Conservation (phyloP, 1,140 invertebrate species). For the Asobara japonica region DNA sequence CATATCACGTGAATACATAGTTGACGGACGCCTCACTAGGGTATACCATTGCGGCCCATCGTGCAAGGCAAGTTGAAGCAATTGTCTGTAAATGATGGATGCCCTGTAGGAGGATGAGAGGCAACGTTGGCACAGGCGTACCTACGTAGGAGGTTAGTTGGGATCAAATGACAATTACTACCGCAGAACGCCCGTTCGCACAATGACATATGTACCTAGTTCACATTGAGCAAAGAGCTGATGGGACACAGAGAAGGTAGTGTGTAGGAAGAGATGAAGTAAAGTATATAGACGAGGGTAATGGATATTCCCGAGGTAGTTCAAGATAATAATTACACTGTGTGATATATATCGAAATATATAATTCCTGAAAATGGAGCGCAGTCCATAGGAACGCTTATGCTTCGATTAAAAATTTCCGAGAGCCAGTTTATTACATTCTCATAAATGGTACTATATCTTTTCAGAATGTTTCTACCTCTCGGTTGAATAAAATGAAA, state of each 20-base stretch:
- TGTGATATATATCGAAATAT: too few species aligned
- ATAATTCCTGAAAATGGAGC: too few species aligned
- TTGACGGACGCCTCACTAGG: constrained; percentile 29
- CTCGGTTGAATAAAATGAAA: background rate
- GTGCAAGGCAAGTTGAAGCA: constrained; percentile 51
- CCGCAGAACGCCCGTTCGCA: constrained; percentile 51
- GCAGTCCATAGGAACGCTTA: too few species aligned
- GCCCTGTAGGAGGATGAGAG: constrained; percentile 44
- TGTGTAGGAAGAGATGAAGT: constrained; percentile 27
- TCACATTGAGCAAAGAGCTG: constrained; percentile 35
- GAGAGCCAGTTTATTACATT: background rate
- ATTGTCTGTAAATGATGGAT: constrained; percentile 62
- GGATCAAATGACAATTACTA: constrained; percentile 62
- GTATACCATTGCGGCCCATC: constrained; percentile 27
- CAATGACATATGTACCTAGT: constrained; percentile 55
- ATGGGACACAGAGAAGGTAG: constrained; percentile 36
- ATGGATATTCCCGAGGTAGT: constrained; percentile 43
- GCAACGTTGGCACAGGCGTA: constrained; percentile 17
- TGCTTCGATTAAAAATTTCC: too few species aligned
- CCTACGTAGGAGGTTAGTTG: constrained; percentile 38
- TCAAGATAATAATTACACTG: too few species aligned
- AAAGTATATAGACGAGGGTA: constrained; percentile 10
- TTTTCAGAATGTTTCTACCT: background rate
- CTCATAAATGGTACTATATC: background rate
- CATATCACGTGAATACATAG: constrained; percentile 25